These are phyloP conservation scores for Halcyon chelicuti DNA, from an alignment of 2,797 vertebrate species.

Conservation along the genomic window DNA sequence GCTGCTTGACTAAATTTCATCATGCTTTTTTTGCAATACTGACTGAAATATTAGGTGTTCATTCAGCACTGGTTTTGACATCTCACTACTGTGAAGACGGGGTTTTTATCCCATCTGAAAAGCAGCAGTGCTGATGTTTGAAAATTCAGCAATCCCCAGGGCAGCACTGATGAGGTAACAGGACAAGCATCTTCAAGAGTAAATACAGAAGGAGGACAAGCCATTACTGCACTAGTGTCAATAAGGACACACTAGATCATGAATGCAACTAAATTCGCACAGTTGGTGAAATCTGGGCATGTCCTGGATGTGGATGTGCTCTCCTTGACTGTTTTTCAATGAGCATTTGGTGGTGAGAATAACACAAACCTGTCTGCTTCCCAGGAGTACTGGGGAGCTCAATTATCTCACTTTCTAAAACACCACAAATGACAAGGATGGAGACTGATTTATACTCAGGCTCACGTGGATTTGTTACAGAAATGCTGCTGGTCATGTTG, in stretches of 20 bases:
- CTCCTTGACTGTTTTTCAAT: neutral
- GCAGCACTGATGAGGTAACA: neutral
- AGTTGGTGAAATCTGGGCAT: neutral
- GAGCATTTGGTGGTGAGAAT: neutral
- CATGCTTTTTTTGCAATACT: neutral
- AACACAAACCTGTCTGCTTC: neutral
- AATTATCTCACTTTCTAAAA: neutral
- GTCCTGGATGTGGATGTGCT: neutral
- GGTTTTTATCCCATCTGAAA: neutral
- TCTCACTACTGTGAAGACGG: accelerated
- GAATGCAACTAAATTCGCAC: accelerated
- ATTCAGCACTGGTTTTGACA: neutral
- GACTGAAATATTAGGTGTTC: accelerated
- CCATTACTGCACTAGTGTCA: neutral
- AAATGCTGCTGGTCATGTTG: neutral
- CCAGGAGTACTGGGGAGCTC: neutral
- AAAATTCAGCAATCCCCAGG: neutral
- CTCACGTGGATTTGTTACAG: neutral
- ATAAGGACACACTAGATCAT: accelerated
- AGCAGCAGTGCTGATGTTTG: neutral
- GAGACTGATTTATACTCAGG: neutral
- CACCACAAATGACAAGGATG: neutral
- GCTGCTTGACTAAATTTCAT: neutral
- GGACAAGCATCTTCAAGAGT: neutral
- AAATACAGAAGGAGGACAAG: neutral